Conservation (phyloP, 2,888 invertebrate genomes). For the Cantharis lateralis region DNA sequence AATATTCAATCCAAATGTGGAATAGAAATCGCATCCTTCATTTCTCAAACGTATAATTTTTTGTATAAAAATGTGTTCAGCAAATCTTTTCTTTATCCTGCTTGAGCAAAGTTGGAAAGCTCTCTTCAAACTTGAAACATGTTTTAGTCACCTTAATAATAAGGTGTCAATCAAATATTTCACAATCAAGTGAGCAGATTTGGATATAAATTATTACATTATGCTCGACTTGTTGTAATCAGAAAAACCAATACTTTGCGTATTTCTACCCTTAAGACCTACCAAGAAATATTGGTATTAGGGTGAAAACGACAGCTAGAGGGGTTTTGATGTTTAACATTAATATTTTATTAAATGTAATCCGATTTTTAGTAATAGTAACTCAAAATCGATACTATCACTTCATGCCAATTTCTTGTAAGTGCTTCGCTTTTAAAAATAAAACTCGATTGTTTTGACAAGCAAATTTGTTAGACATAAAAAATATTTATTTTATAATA, state of each 20-base stretch:
- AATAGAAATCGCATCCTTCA: not conserved
- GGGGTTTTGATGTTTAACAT: constrained; percentile 8
- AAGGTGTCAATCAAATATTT: not conserved
- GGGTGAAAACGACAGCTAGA: constrained; percentile 6
- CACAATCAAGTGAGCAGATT: not conserved
- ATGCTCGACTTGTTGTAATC: not conserved
- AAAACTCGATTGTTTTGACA: not conserved
- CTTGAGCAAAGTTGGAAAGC: not conserved
- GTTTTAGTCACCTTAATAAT: not conserved
- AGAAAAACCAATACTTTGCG: not conserved
- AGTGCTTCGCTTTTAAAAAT: not conserved
- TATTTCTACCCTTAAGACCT: constrained; percentile 4
- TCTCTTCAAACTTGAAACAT: not conserved
- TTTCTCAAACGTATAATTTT: not conserved
- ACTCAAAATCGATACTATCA: not conserved
- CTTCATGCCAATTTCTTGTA: not conserved
- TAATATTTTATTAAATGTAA: constrained; percentile 17
- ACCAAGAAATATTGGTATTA: constrained; percentile 6
- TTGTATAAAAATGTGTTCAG: not conserved
- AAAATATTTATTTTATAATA: not conserved
- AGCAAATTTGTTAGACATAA: not conserved
- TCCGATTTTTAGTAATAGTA: constrained; percentile 3
- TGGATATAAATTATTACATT: not conserved
- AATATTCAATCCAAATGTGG: not conserved
- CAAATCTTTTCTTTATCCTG: not conserved